These are phyloP conservation scores for Zeus faber DNA, from an alignment of 2,113 vertebrate species.

Conservation along the genomic window DNA sequence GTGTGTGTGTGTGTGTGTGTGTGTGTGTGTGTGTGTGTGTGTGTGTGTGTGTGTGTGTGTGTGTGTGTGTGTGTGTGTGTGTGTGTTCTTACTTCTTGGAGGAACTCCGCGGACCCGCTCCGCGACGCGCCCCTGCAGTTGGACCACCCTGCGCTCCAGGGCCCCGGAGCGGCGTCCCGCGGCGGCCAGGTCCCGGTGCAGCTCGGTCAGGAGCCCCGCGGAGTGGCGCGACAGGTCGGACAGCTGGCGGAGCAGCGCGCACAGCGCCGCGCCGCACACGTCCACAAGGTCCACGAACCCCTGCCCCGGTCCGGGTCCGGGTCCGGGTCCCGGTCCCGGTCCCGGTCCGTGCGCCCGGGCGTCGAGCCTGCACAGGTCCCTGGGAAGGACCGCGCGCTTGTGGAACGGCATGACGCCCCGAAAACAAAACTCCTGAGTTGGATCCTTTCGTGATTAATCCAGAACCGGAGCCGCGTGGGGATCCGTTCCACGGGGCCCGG, in stretches of 20 bases:
- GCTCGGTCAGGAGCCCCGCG: conserved; percentile 76
- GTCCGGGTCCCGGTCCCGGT: too few relatives aligned
- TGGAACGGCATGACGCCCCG: conserved; percentile 71
- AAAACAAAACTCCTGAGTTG: too few relatives aligned
- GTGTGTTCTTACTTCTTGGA: conserved; percentile 58
- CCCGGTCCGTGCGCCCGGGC: conserved; percentile 37
- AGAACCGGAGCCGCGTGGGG: too few relatives aligned
- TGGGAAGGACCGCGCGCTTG: conserved; percentile 72
- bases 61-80: conserved; percentile 4
- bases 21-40: neutral
- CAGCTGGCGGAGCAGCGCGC: conserved; percentile 75
- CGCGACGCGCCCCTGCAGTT: conserved; percentile 66
- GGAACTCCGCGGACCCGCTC: conserved; percentile 65
- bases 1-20: neutral
- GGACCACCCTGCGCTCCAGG: conserved; percentile 67
- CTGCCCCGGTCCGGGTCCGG: too few relatives aligned
- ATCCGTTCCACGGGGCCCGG: too few relatives aligned
- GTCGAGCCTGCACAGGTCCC: conserved; percentile 65
- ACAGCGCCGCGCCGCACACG: conserved; percentile 69
- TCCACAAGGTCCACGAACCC: conserved; percentile 67
- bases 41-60: conserved; percentile 4
- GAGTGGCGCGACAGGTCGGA: conserved; percentile 76
- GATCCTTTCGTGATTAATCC: too few relatives aligned
- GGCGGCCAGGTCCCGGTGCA: conserved; percentile 73
- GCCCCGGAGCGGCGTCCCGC: conserved; percentile 68